Percentiles rank a stretch among this genome's conserved stretches.
These are phyloP conservation scores for Trachelipus rathkii DNA, from an alignment of 1,140 invertebrate genomes.

Conservation along the genomic window DNA sequence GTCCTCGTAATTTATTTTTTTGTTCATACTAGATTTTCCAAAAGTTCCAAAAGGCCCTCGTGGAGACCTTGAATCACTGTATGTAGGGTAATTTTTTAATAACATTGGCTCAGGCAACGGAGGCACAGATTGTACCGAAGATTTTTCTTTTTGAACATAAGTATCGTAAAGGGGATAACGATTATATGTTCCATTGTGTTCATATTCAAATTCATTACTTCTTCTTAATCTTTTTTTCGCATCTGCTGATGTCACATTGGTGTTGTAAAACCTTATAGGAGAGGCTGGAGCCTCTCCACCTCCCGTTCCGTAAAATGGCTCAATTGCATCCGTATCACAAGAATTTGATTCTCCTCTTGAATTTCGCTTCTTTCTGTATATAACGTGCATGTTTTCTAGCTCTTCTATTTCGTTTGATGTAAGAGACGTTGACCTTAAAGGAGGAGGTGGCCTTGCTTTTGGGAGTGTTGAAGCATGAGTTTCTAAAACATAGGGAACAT, in stretches of 20 bases:
- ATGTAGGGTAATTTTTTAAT: conserved; percentile 31
- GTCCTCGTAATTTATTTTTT: conserved; percentile 19
- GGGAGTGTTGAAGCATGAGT: conserved; percentile 33
- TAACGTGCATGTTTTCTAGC: conserved; percentile 38
- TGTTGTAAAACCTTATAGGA: conserved; percentile 33
- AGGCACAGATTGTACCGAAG: conserved; percentile 22
- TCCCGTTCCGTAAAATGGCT: conserved; percentile 38
- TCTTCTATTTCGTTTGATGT: conserved; percentile 41
- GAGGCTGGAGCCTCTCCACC: conserved; percentile 27
- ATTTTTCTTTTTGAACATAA: conserved; percentile 27
- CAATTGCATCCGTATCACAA: conserved; percentile 37
- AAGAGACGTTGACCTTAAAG: conserved; percentile 41
- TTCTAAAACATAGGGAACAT: conserved; percentile 17
- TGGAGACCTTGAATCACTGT: conserved; percentile 31
- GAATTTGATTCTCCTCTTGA: conserved; percentile 35
- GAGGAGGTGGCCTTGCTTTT: conserved; percentile 39
- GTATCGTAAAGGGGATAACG: conserved; percentile 30
- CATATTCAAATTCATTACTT: conserved; percentile 34
- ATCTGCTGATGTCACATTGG: conserved; percentile 24
- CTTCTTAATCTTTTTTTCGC: conserved; percentile 26
- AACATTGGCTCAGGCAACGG: not conserved
- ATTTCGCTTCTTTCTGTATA: conserved; percentile 30
- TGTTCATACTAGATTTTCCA: conserved; percentile 30
- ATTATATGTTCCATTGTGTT: conserved; percentile 13
- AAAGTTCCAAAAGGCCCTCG: conserved; percentile 35